Evolutionary conservation across 1,140 invertebrate species (phyloP), one percentile per base, ranked within the genome.

Genomic region (Anadara kagoshimensis): DNA sequence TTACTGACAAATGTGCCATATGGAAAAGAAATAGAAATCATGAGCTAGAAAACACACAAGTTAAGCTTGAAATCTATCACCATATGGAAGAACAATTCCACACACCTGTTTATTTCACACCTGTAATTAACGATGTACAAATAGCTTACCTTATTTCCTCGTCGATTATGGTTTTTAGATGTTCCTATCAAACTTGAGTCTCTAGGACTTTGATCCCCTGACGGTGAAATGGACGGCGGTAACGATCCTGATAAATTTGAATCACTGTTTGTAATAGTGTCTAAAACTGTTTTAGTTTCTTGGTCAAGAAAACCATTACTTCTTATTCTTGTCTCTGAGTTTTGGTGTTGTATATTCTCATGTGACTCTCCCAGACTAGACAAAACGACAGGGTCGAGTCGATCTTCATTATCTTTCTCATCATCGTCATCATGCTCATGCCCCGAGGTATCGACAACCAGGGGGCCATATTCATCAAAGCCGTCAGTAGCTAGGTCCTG

Each of bases 391-490:
- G 49, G 45, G 57, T 45, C 36, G n/a, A 41, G 59, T 51, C n/a
- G n/a, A n/a, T 74, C 66, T 36, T 20, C 45, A 44, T 45, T 64
- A 20, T 63, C 29, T n/a, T 70, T 44, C 16, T 22, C 36, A 41
- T 47, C 36, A 22, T 61, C 69, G 49, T 74, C 72, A 64, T 64
- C 61, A 22, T 69, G 49, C 47, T 58, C 8, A 22, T 69, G 73
- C 26, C 62, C 62, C n/a, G 73, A 70, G 56, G 68, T 75, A 58
- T 75, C 73, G 20, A 75, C 73, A n/a, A 75, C 73, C 44, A 75
- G 57, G 5, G 73, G 66, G 59, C 59, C 73, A 61, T 69, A 75
- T 66, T 75, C 73, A 53, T 75, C 73, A 65, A 69, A 75, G 53
- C 70, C 73, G 41, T 65, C 61, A n/a, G n/a, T n/a, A n/a, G n/a